Base-by-base conservation (phyloP, 2,113 vertebrate species). In the Campylorhamphus procurvoides region DNA sequence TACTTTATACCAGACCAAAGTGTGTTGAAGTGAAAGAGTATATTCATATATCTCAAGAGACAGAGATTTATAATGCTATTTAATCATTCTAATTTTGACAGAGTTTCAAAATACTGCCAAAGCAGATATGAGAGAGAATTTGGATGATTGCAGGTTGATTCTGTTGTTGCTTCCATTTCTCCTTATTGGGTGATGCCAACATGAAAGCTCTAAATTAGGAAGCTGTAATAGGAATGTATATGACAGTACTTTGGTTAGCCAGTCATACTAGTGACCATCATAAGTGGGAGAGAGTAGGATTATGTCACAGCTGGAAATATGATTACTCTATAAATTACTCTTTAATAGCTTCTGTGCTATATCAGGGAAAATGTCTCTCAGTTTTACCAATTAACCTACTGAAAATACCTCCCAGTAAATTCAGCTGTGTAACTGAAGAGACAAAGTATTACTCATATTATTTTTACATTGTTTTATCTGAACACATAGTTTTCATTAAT, bases 281-380 rank as follows among this genome's bases (percentile, higher is more conserved):
- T 88, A 90, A 96, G 47, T 72, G 78, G 59, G 47, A 73, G 64
- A 87, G 44, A 74, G 53, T 66, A 89, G 31, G 71, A 94, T 90
- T 92, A 90, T 94, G 78, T 94, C 89, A 91, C 89, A 97, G 90
- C 84, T 91, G 95, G 72, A 91, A 73, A 80, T 40, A 91, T 83
- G 93, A 95, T 97, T 96, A 93, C 83, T 87, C 44, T 87, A 90
- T 96, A 93, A 96, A 96, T 96, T 94, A 75, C 68, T 84, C 53
- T 87, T 87, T 96, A 92, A 92, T 96, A 96, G 64, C 24, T 81
- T 89, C 93, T 89, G 52, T 93, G 79, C 69, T 72, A 68, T 92
- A 80, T 93, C 86, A 93, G 49, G 40, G n/a, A 86, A 81, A 52
- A 49, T 46, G 83, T 90, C 68, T 94, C 49, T 84, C 46, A 88